Base-by-base conservation (phyloP, 2,797 vertebrate species). In the Dromococcyx pavoninus region DNA sequence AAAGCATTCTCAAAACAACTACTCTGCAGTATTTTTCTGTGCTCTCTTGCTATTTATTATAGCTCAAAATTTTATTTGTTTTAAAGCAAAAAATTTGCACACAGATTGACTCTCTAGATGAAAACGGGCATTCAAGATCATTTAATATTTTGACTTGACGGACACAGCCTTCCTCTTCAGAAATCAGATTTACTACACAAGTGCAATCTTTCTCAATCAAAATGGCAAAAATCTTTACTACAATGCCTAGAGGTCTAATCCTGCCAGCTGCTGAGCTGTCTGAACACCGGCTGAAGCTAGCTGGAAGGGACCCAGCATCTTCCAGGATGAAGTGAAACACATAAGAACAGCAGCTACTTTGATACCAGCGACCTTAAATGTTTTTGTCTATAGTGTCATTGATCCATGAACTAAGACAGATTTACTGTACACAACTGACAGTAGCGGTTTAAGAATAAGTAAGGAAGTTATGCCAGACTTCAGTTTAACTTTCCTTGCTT, bases 391-490 rank as follows among this genome's bases (percentile, higher is more conserved):
- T 14, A 17, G 32, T 82, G 51, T 72, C 89, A 93, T 62, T 75
- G 87, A 91, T 95, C 70, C 85, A 80, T 81, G 48, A 88, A 91
- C 57, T 82, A 75, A 86, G 84, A 62, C 33, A 87, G 77, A 92
- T 91, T 91, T 94, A 94, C 7, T 16, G 64, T 83, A 91, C 67
- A 79, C 78, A 92, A 64, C 53, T 41, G 80, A 84, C 65, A 85
- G 71, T 4, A 57, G 58, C 1, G 17, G 56, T 65, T 94, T 72
- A 86, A 75, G 89, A 90, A 30, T 44, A 81, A 84, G 65, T 75
- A 83, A 89, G 74, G 62, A 86, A 94, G 56, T 77, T 70, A 37
- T 80, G 60, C 71, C 57, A 91, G 80, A 61, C 58, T 91, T 82
- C 39, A 53, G 75, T 93, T 53, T 83, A 61, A 58, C 21, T 91